These are phyloP conservation scores for Megastigmus dorsalis DNA, from an alignment of 2,888 invertebrate genomes.

Conservation along the genomic window DNA sequence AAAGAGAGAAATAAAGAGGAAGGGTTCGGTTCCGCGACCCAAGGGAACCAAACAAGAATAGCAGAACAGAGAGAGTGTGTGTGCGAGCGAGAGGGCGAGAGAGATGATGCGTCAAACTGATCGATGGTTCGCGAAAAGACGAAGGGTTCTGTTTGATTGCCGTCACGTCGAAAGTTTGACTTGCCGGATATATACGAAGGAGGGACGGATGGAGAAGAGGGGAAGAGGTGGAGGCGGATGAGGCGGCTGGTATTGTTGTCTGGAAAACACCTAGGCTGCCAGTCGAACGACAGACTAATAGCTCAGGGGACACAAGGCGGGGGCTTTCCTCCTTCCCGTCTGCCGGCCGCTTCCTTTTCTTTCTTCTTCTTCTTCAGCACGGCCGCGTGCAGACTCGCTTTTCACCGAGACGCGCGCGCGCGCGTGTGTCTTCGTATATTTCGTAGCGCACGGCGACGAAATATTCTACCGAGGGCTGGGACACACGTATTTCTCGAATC, in stretches of 20 bases:
- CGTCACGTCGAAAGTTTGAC: constrained; percentile 5
- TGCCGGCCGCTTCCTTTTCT: no score
- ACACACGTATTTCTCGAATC: background rate
- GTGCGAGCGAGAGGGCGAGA: background rate
- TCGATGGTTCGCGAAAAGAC: constrained; percentile 15
- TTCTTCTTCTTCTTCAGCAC: background rate
- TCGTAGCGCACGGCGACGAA: no score
- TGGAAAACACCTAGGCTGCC: background rate
- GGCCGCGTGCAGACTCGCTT: no score
- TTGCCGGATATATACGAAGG: no score
- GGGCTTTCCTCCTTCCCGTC: background rate
- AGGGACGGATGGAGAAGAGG: no score
- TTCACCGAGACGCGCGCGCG: no score
- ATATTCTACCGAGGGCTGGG: background rate
- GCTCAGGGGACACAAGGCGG: background rate
- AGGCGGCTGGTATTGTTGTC: background rate
- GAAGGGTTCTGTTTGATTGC: constrained; percentile 14
- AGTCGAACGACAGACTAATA: constrained; percentile 5
- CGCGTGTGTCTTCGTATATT: no score
- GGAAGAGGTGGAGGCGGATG: no score
- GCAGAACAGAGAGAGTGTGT: background rate
- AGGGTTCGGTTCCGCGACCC: no score
- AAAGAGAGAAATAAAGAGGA: no score
- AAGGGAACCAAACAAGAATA: no score
- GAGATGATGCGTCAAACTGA: background rate